Evolutionary conservation across 2,888 invertebrate species (phyloP).

Genomic region (Temnothorax unifasciatus): DNA sequence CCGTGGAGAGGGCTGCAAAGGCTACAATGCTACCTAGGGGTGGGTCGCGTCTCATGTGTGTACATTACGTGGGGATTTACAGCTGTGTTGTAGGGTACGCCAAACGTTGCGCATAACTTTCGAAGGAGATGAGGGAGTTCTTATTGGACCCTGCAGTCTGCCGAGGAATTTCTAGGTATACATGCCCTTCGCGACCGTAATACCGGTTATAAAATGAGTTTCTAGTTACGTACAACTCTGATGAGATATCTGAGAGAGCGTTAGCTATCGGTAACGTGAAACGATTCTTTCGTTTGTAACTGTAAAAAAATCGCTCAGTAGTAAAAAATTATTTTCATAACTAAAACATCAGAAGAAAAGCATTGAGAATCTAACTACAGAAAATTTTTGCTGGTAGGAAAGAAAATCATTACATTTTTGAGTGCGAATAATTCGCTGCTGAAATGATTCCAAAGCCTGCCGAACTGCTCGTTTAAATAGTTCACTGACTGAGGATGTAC

Average conservation of each 20-base stretch:
- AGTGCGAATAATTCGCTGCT: not conserved
- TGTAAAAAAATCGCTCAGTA: not conserved
- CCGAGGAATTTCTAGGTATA: slow-evolving; percentile 57
- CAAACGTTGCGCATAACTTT: slow-evolving; percentile 73
- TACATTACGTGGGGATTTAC: slow-evolving; percentile 77
- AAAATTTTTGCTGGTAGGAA: not conserved
- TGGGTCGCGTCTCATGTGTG: slow-evolving; percentile 73
- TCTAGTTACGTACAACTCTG: slow-evolving; percentile 62
- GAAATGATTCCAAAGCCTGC: slow-evolving; percentile 19
- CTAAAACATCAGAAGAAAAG: not conserved
- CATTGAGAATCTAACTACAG: not conserved
- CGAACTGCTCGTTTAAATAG: slow-evolving; percentile 31
- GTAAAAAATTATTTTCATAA: not conserved
- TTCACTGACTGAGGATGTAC: slow-evolving; percentile 21
- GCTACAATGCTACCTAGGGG: slow-evolving; percentile 58
- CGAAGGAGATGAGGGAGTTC: slow-evolving; percentile 62
- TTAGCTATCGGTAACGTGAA: not conserved
- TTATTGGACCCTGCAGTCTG: slow-evolving; percentile 45
- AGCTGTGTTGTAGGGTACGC: slow-evolving; percentile 69
- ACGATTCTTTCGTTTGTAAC: not conserved
- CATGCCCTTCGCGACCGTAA: not conserved
- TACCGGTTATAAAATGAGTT: slow-evolving; percentile 32
- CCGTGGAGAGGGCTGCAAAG: slow-evolving; percentile 44
- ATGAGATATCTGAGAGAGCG: not conserved
- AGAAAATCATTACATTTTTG: not conserved